Percentiles rank a stretch among this genome's conserved stretches.
phyloP scores from a whole-genome alignment of 2,797 vertebrate species.

The Trematocara caparti region DNA sequence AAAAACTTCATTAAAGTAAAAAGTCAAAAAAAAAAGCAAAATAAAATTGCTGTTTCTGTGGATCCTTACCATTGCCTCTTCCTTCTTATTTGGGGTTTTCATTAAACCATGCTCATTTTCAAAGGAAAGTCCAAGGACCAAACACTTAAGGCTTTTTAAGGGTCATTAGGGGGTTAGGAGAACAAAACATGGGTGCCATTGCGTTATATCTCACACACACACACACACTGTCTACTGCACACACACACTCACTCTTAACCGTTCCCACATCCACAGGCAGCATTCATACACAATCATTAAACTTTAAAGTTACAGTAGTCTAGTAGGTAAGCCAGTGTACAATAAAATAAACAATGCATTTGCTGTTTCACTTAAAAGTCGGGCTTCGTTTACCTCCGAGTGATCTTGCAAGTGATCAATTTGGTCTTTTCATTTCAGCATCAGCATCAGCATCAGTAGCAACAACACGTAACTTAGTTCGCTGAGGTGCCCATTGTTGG shows the following conservation, averaged over 20 bases:
- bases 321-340: conserved; percentile 98
- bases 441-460: conserved; percentile 80
- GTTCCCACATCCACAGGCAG: conserved; percentile 39
- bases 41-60: conserved; percentile 73
- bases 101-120: conserved; percentile 86
- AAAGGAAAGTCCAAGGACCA: conserved; percentile 90
- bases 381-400: conserved; percentile 76
- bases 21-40: background rate
- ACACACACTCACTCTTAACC: conserved; percentile 15
- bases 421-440: conserved; percentile 75
- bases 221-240: background rate
- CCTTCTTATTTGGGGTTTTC: conserved; percentile 77
- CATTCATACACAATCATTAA: conserved; percentile 86
- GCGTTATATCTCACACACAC: conserved; percentile 37
- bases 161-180: conserved; percentile 85
- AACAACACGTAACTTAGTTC: conserved; percentile 55
- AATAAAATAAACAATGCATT: conserved; percentile 91
- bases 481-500: conserved; percentile 30
- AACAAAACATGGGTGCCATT: conserved; percentile 81
- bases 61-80: conserved; percentile 71
- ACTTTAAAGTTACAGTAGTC: conserved; percentile 96
- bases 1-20: conserved; percentile 60
- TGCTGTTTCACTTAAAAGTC: conserved; percentile 76
- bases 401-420: conserved; percentile 96
- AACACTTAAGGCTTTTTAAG: conserved; percentile 98